phyloP scores from a whole-genome alignment of 1,140 invertebrate species.

The Diuraphis noxia region DNA sequence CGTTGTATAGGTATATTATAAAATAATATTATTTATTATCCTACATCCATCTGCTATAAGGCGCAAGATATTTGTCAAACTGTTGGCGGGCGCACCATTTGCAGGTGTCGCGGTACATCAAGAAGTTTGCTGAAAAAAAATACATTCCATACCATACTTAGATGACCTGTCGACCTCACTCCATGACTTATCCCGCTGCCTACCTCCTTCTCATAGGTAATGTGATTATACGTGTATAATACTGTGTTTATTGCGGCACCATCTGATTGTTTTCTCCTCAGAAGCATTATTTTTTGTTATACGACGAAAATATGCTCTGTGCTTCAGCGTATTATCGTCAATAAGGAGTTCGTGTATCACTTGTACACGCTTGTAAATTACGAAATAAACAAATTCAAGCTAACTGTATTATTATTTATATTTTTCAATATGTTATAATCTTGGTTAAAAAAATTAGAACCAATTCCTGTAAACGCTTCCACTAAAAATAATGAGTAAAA shows the following conservation, averaged over 20 bases:
- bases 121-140: background rate
- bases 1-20: background rate
- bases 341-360: background rate
- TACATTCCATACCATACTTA: background rate
- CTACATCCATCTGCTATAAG: background rate
- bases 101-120: background rate
- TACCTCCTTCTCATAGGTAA: background rate
- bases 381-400: background rate
- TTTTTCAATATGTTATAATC: background rate
- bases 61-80: background rate
- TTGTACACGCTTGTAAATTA: background rate
- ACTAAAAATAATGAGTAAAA: background rate
- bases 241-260: background rate
- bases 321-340: background rate
- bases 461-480: background rate
- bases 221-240: background rate
- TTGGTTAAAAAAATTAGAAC: background rate
- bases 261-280: background rate
- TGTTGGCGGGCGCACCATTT: background rate
- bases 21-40: too few species aligned
- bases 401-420: background rate
- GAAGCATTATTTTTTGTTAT: background rate
- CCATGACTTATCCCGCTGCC: background rate
- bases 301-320: background rate
- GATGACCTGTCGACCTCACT: background rate